Conservation (phyloP, 92 coral and sea anemone species). For the Epizoanthus ramosus region DNA sequence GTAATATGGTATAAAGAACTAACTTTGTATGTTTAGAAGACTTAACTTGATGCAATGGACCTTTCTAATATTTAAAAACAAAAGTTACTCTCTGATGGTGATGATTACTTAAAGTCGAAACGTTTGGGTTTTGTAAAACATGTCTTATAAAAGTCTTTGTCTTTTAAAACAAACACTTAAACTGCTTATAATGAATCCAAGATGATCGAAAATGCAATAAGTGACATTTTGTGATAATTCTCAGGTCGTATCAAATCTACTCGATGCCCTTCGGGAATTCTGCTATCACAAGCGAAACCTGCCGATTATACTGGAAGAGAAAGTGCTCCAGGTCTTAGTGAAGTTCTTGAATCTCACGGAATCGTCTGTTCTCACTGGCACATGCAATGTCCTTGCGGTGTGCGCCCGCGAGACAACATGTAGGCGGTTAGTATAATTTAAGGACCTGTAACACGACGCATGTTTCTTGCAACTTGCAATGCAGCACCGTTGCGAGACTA, state of each 20-base stretch:
- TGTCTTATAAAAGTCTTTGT: no score
- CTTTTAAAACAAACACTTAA: no score
- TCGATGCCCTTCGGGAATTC: constrained; percentile 83
- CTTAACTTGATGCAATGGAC: no score
- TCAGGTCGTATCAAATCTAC: constrained; percentile 75
- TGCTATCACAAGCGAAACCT: constrained; percentile 65
- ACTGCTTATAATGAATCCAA: no score
- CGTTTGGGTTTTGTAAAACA: no score
- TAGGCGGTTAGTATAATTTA: constrained; percentile 64
- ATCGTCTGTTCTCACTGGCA: constrained; percentile 64
- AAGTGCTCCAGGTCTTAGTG: constrained; percentile 69
- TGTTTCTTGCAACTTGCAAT: not conserved
- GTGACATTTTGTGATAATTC: not conserved
- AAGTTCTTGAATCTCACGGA: constrained; percentile 69
- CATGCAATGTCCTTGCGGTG: constrained; percentile 70
- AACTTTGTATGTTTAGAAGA: no score
- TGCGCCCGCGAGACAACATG: constrained; percentile 76
- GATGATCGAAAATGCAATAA: no score
- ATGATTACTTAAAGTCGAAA: not conserved
- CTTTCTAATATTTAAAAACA: no score
- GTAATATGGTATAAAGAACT: no score
- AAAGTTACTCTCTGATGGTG: no score
- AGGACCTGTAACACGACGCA: not conserved
- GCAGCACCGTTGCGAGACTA: no score
- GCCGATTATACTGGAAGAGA: constrained; percentile 56